These are phyloP conservation scores for Chelmon rostratus DNA, from an alignment of 2,797 vertebrate genomes.

Conservation along the genomic window DNA sequence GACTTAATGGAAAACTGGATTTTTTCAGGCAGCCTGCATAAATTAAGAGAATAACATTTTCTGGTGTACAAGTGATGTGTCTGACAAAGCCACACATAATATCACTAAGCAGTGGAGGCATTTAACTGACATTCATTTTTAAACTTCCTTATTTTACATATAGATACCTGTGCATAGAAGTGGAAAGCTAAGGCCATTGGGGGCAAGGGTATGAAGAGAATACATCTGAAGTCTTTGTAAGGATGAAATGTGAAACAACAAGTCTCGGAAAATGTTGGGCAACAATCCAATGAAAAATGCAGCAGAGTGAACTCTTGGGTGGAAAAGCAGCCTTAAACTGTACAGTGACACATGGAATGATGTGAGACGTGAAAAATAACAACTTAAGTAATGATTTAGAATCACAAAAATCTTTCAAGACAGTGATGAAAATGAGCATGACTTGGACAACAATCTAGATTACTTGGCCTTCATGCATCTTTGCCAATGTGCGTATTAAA, in stretches of 20 bases:
- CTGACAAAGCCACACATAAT: slow-evolving; percentile 70
- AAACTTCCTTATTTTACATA: slow-evolving; percentile 67
- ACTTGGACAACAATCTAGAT: slow-evolving; percentile 43
- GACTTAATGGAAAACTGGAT: slow-evolving; percentile 50
- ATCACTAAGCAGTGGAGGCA: slow-evolving; percentile 76
- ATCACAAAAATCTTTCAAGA: slow-evolving; percentile 42
- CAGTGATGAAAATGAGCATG: slow-evolving; percentile 34
- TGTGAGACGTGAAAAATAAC: slow-evolving; percentile 19
- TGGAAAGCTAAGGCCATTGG: slow-evolving; percentile 84
- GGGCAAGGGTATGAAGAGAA: slow-evolving; percentile 43
- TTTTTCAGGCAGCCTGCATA: slow-evolving; percentile 77
- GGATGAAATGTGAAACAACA: slow-evolving; percentile 26
- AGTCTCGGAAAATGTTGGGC: slow-evolving; percentile 12
- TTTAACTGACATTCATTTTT: slow-evolving; percentile 76
- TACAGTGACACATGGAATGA: slow-evolving; percentile 40
- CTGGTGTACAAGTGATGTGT: slow-evolving; percentile 72
- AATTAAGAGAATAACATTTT: slow-evolving; percentile 81
- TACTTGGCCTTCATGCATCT: slow-evolving; percentile 66
- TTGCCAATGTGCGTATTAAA: slow-evolving; percentile 46
- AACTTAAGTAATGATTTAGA: slow-evolving; percentile 36
- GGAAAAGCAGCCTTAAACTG: slow-evolving; percentile 46
- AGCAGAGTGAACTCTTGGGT: slow-evolving; percentile 21
- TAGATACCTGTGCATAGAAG: slow-evolving; percentile 83
- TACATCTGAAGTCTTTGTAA: slow-evolving; percentile 16
- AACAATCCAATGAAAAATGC: slow-evolving; percentile 15